phyloP scores from a whole-genome alignment of 2,113 vertebrate genomes.

The Pachypanchax playfairii region DNA sequence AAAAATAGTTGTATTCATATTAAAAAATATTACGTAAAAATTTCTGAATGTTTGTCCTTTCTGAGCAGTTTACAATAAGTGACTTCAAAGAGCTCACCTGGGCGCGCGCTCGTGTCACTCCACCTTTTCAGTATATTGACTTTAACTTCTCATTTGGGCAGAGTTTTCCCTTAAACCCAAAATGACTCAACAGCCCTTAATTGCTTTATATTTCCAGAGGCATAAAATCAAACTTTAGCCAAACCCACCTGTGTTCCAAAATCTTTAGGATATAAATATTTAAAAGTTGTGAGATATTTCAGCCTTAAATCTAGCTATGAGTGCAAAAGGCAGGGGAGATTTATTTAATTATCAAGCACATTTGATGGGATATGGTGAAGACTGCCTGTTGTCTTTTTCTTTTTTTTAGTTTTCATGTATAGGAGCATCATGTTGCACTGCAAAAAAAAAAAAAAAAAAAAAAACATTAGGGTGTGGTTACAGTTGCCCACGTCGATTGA shows the following conservation, averaged over 20 bases:
- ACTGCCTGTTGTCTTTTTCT: neutral
- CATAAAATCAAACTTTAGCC: slow-evolving; percentile 28
- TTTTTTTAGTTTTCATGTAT: slow-evolving; percentile 15
- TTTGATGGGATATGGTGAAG: neutral
- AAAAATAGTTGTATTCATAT: too few relatives aligned
- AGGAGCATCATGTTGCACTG: slow-evolving; percentile 13
- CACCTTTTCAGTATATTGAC: slow-evolving; percentile 1
- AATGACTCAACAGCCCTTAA: slow-evolving; percentile 27
- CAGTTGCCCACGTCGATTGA: slow-evolving; percentile 47
- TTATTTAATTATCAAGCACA: slow-evolving; percentile 3
- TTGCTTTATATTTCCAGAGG: neutral
- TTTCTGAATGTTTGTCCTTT: too few relatives aligned
- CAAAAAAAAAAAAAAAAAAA: neutral
- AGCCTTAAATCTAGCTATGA: too few relatives aligned
- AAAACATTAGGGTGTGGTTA: slow-evolving; percentile 68
- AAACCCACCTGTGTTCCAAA: slow-evolving; percentile 69
- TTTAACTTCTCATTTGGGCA: too few relatives aligned
- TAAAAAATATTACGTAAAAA: too few relatives aligned
- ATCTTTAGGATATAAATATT: slow-evolving; percentile 75
- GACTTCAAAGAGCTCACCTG: too few relatives aligned
- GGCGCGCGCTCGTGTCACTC: neutral
- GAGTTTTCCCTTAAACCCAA: neutral
- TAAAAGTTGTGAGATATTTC: slow-evolving; percentile 85
- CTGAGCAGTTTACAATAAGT: too few relatives aligned
- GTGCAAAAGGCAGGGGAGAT: slow-evolving; percentile 84